Conservation (phyloP, 2,113 vertebrate species). For the Rutilus rutilus region DNA sequence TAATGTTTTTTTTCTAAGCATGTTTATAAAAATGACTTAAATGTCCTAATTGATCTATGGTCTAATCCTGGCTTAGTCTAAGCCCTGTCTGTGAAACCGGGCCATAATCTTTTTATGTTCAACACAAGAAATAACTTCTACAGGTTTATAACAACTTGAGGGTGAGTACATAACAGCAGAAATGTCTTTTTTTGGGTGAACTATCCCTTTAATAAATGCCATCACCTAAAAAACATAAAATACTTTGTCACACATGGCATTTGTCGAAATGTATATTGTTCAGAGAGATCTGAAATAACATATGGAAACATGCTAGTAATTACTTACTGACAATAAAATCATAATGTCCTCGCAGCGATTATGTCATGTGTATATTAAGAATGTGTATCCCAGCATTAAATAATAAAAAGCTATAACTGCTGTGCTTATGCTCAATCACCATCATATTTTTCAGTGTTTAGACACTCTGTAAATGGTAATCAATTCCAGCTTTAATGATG, state of each 20-base stretch:
- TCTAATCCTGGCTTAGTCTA: no score
- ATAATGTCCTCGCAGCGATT: background rate
- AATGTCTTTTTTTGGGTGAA: no score
- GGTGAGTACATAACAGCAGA: no score
- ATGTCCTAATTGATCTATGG: no score
- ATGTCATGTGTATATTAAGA: background rate
- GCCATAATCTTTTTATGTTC: no score
- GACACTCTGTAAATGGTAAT: background rate
- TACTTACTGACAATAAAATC: background rate
- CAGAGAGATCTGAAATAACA: background rate
- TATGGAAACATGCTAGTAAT: background rate
- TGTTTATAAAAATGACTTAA: no score
- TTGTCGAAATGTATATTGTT: background rate
- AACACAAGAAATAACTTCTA: no score
- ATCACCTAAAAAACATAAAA: background rate
- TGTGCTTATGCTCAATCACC: background rate
- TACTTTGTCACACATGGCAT: background rate
- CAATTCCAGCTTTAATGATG: background rate
- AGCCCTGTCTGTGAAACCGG: no score
- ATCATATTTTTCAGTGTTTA: constrained; percentile 1
- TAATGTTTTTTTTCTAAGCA: no score
- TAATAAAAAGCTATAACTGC: background rate
- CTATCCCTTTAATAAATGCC: no score
- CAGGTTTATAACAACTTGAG: no score
- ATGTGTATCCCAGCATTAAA: background rate